Evolutionary conservation across 2,888 invertebrate species (phyloP), one percentile per base, ranked within the genome.

Genomic region (Dasypogon diadema): DNA sequence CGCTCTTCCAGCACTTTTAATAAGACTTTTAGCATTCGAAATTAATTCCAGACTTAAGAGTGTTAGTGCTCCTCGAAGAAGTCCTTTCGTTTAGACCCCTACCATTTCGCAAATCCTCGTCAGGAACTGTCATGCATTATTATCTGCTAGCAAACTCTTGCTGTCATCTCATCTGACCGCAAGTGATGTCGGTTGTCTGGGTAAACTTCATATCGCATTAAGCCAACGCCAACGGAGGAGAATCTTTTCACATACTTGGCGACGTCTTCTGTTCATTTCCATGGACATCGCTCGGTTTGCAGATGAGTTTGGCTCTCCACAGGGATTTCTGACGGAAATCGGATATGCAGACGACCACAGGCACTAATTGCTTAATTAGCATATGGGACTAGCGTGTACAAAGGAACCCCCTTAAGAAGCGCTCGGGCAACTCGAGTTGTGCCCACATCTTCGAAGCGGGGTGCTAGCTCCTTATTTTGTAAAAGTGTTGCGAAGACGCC

Each of bases 331-430:
- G n/a, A 2, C 21, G 34, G 78, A 79, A 79, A 80, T 77, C 78
- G 77, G 79, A 80, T 79, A 79, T 79, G 76, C 75, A 78, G 74
- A 76, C 73, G 83, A 84, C 84, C 84, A 81, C 85, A 85, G 81
- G 83, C 83, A 83, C 84, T 85, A 85, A 85, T 85, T 85, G 85
- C 85, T 83, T 85, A 85, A 85, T 85, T 85, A 85, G 85, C 85
- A 85, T 85, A 85, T 83, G 85, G 82, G 81, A 30, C 81, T 81
- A n/a, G 82, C 83, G 83, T 82, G 55, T 26, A 70, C 54, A 30
- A 73, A 18, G 30, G 21, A 77, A 42, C 60, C 18, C 70, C 70
- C 54, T 70, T 26, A 54, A 30, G 6, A 16, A 16, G 14, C n/a
- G 48, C 16, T 2, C 48, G 48, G 48, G 55, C 21, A 51, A 48